Evolutionary conservation across 1,140 invertebrate species (phyloP), one percentile per base, ranked within the genome.

Genomic region (Zaprionus nigranus): DNA sequence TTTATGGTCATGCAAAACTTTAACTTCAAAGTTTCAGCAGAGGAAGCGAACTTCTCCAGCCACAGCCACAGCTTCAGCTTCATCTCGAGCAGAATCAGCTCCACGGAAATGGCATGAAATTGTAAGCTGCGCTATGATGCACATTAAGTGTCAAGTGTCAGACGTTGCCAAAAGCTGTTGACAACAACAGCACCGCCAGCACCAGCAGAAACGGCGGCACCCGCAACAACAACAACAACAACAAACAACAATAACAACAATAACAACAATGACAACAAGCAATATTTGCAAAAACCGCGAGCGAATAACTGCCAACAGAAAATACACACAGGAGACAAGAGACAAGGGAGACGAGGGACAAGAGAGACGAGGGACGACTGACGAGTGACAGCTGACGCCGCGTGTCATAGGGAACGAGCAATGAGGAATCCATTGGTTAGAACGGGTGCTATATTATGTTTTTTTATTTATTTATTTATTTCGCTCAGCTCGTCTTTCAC

Each of bases 91-190:
- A 51, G n/a, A 46, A 17, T 46, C 40, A 46, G 69, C 85, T 84
- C 74, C 82, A 85, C 81, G 84, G 85, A 88, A 88, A 84, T 88
- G 82, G 84, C 84, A 84, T 84, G 84, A 81, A 90, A 88, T 90
- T 88, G 84, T 88, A 85, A 88, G 84, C 81, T 84, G 84, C 84
- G 84, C 84, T 90, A 85, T 90, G 84, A 88, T 88, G 84, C 84
- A 88, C 84, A 88, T 88, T 88, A 90, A 88, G 81, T 90, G 84
- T 90, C 85, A 90, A 90, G 85, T 88, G 75, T 81, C 75, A 78
- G 75, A 65, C 75, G 78, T 62, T 79, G 78, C 78, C 81, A 88
- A 84, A 88, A 90, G 81, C 88, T 90, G 78, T 81, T 90, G 84
- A 88, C 84, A 84, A 84, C 84, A 66, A n/a, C 51, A 40, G 13